Base-by-base conservation (phyloP, 2,888 invertebrate species). In the Anthophora plumipes region DNA sequence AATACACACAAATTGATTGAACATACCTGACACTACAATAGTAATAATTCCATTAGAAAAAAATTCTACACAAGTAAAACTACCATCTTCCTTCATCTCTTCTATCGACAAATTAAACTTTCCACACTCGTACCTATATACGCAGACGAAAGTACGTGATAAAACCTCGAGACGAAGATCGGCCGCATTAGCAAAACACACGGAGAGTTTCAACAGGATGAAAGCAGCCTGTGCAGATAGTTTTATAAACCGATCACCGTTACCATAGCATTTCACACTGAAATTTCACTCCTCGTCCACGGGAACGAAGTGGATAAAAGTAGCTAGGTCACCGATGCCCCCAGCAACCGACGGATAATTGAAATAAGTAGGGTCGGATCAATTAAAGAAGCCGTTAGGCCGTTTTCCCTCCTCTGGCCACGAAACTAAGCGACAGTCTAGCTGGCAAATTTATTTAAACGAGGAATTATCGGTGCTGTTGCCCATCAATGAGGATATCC, bases 191-290 rank as follows among this genome's bases (percentile, higher is more conserved):
- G 31, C 17, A 14, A 20, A 54, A 50, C 22, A 31, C 63, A 31
- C 39, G 43, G 25, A 25, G 1, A 20, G 50, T 59, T 63, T 75
- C 48, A 68, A 39, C 20, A 57, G 25, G 64, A 41, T 57, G 55
- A 72, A 63, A 67, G 46, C 67, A 57, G 25, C 20, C 46, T 52
- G n/a, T n/a, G 66, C 20, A 57, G 78, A 70, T 75, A 76, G 83
- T 75, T 83, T 83, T 76, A 72, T 84, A 84, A 84, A 70, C 69
- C 77, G 80, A 84, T 83, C 77, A 63, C 70, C 63, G 68, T 46
- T 68, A 25, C 69, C 41, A n/a, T 31, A 39, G 63, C 52, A 48
- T 22, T 77, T 52, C 71, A 17, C 69, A 61, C 54, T 68, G 57
- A 72, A 77, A 77, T 77, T 82, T 85, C 73, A 12, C 70, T 66